These are phyloP conservation scores for Aphelinus atriplicis DNA, from an alignment of 1,140 invertebrate species.

Conservation along the genomic window DNA sequence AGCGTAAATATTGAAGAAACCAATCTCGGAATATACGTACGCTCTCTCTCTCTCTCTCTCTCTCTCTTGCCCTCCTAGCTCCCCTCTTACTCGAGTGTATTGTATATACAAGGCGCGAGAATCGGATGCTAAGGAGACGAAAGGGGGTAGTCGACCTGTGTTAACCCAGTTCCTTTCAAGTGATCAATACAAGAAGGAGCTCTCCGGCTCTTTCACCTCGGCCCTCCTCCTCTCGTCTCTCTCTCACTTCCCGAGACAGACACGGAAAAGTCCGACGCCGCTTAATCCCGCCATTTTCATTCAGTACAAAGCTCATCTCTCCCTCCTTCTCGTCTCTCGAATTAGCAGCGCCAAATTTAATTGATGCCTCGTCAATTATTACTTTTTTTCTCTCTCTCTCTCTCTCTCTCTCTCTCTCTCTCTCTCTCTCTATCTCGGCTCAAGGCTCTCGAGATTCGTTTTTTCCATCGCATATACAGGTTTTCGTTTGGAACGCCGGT, in stretches of 20 bases:
- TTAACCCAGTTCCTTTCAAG: constrained; percentile 41
- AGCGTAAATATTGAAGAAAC: constrained; percentile 15
- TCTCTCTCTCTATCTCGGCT: constrained; percentile 15
- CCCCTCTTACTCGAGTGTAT: too few relatives aligned
- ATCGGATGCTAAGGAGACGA: constrained; percentile 27
- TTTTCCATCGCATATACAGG: too few relatives aligned
- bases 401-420: constrained; percentile 30
- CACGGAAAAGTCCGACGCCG: too few relatives aligned
- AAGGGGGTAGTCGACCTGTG: constrained; percentile 40
- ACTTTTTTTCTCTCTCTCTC: not conserved
- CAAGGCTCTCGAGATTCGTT: not conserved
- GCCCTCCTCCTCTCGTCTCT: too few relatives aligned
- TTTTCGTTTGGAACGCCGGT: too few relatives aligned
- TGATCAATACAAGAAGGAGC: constrained; percentile 41
- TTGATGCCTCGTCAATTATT: too few relatives aligned
- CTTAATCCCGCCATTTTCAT: too few relatives aligned
- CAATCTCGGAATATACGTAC: not conserved
- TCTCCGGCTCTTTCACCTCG: not conserved
- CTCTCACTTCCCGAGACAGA: too few relatives aligned
- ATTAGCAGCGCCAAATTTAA: too few relatives aligned
- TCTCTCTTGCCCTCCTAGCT: not conserved
- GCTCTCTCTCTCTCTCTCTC: constrained; percentile 11
- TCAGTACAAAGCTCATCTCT: too few relatives aligned
- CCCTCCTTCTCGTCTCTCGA: too few relatives aligned
- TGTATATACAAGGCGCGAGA: not conserved